Base-by-base conservation (phyloP, 1,140 invertebrate species). In the Uloborus diversus region DNA sequence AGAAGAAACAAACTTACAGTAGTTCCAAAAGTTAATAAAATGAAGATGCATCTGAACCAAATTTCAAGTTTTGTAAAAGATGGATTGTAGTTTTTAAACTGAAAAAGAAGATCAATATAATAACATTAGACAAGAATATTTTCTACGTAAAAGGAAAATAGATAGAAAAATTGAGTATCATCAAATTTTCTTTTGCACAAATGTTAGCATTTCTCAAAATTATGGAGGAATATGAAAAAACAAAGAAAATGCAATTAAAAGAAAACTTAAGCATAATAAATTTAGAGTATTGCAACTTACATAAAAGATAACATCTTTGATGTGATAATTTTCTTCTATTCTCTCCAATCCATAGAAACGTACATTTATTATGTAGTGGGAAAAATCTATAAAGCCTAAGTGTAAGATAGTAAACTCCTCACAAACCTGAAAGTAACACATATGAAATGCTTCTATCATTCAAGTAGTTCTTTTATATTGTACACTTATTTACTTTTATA, bases 51-150 rank as follows among this genome's bases (percentile, higher is more conserved):
- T 82, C 96, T 89, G 85, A 98, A 96, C 94, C 96, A 98, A 76
- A 98, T 96, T 89, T 98, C 96, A 84, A 98, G 93, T 88, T 97
- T 94, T 11, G 96, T 98, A 85, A 98, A 99, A 0, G 92, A 92
- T 62, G 96, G 94, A 87, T 97, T 98, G 87, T 97, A 98, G 13
- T 93, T 96, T 87, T 96, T 96, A 85, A 98, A 97, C 96, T 98
- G 33, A 1, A 78, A 78, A 76, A 7, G 42, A 59, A 59, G 13
- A 35, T 23, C 17, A 1, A 42, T 5, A 42, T n/a, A 7, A 53
- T 9, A 53, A 4, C 4, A n/a, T 7, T 53, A 53, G 4, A 53
- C 4, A 53, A 4, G n/a, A 30, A 61, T 70, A 82, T 56, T 32
- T 28, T n/a, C n/a, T n/a, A n/a, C n/a, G n/a, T n/a, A n/a, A n/a